Conservation (phyloP, 35 echinoderm and acorn worm genomes). For the Diadema setosum region DNA sequence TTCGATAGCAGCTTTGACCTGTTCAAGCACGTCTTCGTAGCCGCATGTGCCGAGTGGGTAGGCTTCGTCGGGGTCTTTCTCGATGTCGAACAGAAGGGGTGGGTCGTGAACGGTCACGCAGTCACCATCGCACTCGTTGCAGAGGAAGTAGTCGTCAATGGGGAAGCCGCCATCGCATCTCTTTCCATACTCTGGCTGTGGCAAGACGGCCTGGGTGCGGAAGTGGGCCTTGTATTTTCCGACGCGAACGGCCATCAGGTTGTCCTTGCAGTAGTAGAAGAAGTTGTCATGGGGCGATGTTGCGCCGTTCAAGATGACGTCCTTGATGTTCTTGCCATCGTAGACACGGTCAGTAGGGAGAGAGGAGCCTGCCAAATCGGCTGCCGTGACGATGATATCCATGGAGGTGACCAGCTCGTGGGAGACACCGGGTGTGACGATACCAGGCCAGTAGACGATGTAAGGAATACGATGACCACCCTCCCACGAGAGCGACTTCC, state of each 20-base stretch:
- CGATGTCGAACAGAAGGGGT: constrained; percentile 33
- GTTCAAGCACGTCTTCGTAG: neutral
- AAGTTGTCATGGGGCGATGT: neutral
- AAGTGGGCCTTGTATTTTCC: constrained; percentile 43
- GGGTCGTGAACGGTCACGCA: constrained; percentile 51
- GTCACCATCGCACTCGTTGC: constrained; percentile 14
- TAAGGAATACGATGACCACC: constrained; percentile 30
- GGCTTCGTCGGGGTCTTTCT: constrained; percentile 35
- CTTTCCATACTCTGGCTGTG: neutral
- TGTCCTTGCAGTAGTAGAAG: constrained; percentile 47
- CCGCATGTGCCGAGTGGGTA: constrained; percentile 2
- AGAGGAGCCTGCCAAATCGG: neutral
- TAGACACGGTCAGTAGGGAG: neutral
- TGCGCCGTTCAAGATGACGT: neutral
- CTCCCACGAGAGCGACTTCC: constrained; percentile 32
- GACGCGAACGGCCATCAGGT: constrained; percentile 11
- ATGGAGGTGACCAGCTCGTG: constrained; percentile 20
- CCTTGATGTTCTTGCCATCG: constrained; percentile 35
- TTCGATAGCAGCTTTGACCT: neutral
- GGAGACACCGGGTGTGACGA: constrained; percentile 5
- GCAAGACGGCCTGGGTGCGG: neutral
- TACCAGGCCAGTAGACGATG: constrained; percentile 42
- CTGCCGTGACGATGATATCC: constrained; percentile 29
- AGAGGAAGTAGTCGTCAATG: constrained; percentile 8
- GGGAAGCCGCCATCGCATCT: constrained; percentile 5